phyloP scores from a whole-genome alignment of 2,113 vertebrate species.

The Pachyramphus minor region DNA sequence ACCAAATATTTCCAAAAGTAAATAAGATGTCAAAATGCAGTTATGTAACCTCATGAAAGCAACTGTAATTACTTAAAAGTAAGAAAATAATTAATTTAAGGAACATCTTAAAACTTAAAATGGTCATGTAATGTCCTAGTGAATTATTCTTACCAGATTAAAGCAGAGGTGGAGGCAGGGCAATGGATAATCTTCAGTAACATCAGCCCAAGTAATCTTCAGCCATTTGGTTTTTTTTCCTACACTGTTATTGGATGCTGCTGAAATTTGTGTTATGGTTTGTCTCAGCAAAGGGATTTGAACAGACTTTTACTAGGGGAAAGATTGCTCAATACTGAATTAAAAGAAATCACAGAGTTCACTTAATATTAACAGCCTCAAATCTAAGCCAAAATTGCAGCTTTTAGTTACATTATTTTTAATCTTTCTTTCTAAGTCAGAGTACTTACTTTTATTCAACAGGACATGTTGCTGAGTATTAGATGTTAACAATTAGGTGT shows the following conservation, averaged over 20 bases:
- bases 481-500: no score
- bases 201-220: not conserved
- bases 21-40: not conserved
- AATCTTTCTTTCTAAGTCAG: not conserved
- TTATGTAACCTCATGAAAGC: not conserved
- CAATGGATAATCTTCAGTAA: not conserved
- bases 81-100: not conserved
- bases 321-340: not conserved
- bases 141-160: not conserved
- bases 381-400: not conserved
- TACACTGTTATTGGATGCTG: not conserved
- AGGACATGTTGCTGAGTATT: not conserved
- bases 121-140: not conserved
- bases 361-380: not conserved
- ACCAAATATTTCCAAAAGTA: not conserved
- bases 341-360: not conserved
- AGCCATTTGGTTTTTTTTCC: not conserved
- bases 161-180: not conserved
- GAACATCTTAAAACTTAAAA: not conserved
- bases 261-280: not conserved
- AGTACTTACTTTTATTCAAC: not conserved
- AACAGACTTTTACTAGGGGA: not conserved
- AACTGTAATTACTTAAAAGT: not conserved
- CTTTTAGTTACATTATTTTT: not conserved
- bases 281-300: not conserved